Base-by-base conservation (phyloP, 2,797 vertebrate species). In the Clangula hyemalis region DNA sequence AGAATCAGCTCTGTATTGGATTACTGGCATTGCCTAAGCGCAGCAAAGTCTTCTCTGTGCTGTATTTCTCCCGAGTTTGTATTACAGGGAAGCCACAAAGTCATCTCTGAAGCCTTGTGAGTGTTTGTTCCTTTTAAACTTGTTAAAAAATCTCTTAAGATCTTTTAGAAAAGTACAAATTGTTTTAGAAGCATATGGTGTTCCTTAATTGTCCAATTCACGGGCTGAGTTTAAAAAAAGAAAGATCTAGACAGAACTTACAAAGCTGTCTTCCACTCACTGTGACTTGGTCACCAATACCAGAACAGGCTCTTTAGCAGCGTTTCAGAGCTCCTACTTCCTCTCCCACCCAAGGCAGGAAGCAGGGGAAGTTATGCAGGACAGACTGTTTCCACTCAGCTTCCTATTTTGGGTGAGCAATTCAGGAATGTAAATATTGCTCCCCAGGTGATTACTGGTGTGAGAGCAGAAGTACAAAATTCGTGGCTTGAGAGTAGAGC, bases 301-400 rank as follows among this genome's bases (percentile, higher is more conserved):
- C 85, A 83, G 87, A 94, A 95, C 83, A 90, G 73, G 15, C 64
- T 74, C 85, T 90, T 74, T 0, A 88, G 70, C 79, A 61, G 64
- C 3, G 58, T 88, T 95, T 90, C 85, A 87, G 87, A 18, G 49
- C 75, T 94, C 85, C 56, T 22, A 84, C 77, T 93, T 96, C 96
- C 94, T 96, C 83, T 88, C 95, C 95, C 93, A 93, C 94, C 94
- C 96, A 90, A 88, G 53, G 25, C 89, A 95, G 95, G 95, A 96
- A 94, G 90, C 85, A 95, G 93, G 93, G 95, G 91, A 94, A 96
- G 94, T 91, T 76, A 82, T 91, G 91, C 54, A 91, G 95, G 91
- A 96, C 95, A 94, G 56, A 82, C 75, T 94, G 93, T 96, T 95
- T 95, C 95, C 93, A 94, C 91, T 34, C 87, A 51, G 17, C 85